A percentile compares a stretch with the other conserved stretches of the same genome.
phyloP scores from a whole-genome alignment of 2,113 vertebrate species.

The Oreochromis spilurus region DNA sequence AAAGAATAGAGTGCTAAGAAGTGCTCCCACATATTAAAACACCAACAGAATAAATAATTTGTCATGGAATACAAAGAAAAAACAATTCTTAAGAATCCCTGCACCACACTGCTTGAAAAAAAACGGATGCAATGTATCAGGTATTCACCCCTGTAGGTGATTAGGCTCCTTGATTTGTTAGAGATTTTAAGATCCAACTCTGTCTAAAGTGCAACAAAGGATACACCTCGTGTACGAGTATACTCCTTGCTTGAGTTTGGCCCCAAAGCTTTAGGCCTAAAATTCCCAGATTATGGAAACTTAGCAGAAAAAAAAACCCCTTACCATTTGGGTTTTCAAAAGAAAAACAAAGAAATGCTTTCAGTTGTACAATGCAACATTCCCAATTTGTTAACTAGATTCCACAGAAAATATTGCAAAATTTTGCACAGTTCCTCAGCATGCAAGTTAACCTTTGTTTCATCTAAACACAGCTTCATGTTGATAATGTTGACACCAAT shows the following conservation, averaged over 20 bases:
- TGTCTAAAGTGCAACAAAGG: slow-evolving; percentile 28
- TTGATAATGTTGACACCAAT: not conserved
- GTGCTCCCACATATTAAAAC: not conserved
- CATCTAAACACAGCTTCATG: not conserved
- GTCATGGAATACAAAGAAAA: slow-evolving; percentile 34
- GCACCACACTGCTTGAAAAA: not conserved
- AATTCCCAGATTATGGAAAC: not conserved
- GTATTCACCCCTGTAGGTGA: not conserved
- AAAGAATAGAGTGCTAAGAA: not conserved
- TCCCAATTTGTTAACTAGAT: not conserved
- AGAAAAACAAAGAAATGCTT: not conserved
- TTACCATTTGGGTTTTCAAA: not conserved
- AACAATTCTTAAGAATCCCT: not conserved
- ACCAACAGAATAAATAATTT: slow-evolving; percentile 63
- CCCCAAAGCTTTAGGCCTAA: not conserved
- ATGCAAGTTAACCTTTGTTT: not conserved
- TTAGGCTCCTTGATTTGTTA: not conserved
- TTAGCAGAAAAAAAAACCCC: not conserved
- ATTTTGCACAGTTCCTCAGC: not conserved
- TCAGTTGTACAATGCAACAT: slow-evolving; percentile 1
- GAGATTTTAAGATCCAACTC: not conserved
- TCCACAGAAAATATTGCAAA: not conserved
- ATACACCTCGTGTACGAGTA: not conserved
- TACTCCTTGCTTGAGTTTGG: not conserved
- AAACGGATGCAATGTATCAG: slow-evolving; percentile 15